These are phyloP conservation scores for Drosophila lacteicornis DNA, from an alignment of 1,140 invertebrate genomes.

Conservation along the genomic window DNA sequence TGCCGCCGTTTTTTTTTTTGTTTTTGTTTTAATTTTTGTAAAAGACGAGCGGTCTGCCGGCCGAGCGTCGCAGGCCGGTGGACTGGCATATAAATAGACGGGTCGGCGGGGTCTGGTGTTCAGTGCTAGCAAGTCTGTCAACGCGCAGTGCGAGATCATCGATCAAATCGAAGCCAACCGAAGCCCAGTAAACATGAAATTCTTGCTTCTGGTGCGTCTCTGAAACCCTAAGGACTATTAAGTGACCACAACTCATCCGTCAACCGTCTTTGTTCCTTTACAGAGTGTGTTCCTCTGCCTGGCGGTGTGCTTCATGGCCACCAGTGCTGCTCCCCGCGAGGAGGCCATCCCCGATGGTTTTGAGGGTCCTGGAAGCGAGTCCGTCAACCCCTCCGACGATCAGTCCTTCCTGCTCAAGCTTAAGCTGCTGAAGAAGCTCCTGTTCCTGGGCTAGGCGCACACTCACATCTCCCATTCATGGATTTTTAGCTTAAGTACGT, in stretches of 20 bases:
- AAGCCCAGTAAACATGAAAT: constrained; percentile 70
- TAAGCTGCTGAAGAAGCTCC: constrained; percentile 75
- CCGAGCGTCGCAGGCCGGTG: constrained; percentile 23
- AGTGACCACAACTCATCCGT: constrained; percentile 18
- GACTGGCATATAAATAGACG: constrained; percentile 72
- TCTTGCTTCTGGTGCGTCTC: constrained; percentile 74
- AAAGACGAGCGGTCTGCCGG: constrained; percentile 57
- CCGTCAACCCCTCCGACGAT: constrained; percentile 68
- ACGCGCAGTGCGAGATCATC: constrained; percentile 59
- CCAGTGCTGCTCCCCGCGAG: constrained; percentile 73
- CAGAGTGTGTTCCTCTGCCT: constrained; percentile 74
- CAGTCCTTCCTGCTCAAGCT: constrained; percentile 75
- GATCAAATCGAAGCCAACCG: constrained; percentile 34
- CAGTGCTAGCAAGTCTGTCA: constrained; percentile 69
- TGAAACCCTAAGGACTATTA: not conserved
- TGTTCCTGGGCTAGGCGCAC: constrained; percentile 71
- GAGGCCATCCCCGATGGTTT: constrained; percentile 78
- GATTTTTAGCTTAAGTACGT: constrained; percentile 52
- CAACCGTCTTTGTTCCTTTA: constrained; percentile 24
- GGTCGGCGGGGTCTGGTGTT: constrained; percentile 50
- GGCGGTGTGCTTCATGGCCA: constrained; percentile 62
- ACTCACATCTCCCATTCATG: not conserved
- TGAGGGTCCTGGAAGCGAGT: constrained; percentile 70
- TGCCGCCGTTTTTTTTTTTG: constrained; percentile 25
- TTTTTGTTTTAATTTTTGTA: constrained; percentile 71